Percentiles rank a stretch among this genome's conserved stretches.
phyloP scores from a whole-genome alignment of 2,888 invertebrate genomes.

The Teinopalpus imperialis region DNA sequence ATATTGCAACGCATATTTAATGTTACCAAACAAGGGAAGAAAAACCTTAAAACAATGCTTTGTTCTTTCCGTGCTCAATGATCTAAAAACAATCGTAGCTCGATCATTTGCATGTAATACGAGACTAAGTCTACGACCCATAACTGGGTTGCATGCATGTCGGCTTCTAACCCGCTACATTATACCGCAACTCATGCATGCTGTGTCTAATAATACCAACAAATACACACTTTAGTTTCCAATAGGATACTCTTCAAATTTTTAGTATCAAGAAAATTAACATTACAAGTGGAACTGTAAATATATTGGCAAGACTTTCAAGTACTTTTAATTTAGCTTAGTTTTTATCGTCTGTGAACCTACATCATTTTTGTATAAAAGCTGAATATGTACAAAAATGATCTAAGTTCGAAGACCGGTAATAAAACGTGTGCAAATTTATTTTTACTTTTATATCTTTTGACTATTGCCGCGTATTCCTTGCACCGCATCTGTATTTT shows the following conservation, averaged over 20 bases:
- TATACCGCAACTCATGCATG: constrained; percentile 3
- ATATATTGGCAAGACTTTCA: constrained; percentile 11
- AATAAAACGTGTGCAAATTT: too few species aligned
- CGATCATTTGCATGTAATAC: constrained; percentile 12
- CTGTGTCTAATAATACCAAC: constrained; percentile 7
- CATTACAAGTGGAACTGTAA: constrained; percentile 10
- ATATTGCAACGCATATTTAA: too few species aligned
- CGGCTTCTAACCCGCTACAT: constrained; percentile 1
- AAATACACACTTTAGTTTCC: constrained; percentile 6
- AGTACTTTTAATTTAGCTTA: too few species aligned
- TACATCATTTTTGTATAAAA: too few species aligned
- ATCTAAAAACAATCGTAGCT: constrained; percentile 1
- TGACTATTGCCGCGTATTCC: too few species aligned
- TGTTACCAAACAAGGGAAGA: not conserved
- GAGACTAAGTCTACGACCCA: constrained; percentile 8
- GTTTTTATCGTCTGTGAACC: too few species aligned
- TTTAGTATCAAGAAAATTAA: constrained; percentile 9
- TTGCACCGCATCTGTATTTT: too few species aligned
- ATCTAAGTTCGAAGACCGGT: too few species aligned
- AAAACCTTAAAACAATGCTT: not conserved
- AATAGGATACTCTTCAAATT: not conserved
- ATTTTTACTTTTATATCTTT: too few species aligned
- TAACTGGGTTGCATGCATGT: constrained; percentile 15
- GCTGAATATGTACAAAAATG: too few species aligned
- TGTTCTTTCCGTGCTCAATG: not conserved